A percentile compares a stretch with the other conserved stretches of the same genome.
These are phyloP conservation scores for Myotis myotis DNA, from an alignment of 2,797 vertebrate genomes.

Conservation along the genomic window DNA sequence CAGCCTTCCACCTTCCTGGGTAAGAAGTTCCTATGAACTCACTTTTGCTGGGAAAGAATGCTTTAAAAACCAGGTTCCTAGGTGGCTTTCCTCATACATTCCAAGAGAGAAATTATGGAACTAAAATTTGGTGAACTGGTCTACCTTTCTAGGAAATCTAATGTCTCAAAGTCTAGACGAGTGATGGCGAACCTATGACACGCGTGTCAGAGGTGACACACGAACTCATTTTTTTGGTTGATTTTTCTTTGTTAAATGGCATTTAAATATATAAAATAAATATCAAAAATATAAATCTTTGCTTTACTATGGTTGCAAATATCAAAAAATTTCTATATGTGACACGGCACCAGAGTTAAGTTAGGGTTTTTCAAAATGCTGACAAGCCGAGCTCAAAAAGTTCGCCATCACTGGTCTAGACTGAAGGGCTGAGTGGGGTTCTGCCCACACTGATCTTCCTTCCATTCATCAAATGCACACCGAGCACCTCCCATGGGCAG, in stretches of 20 bases:
- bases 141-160: neutral
- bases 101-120: neutral
- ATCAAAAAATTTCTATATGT: too few species aligned
- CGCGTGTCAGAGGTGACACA: too few species aligned
- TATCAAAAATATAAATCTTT: too few species aligned
- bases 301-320: too few species aligned
- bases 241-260: too few species aligned
- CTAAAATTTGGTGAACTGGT: neutral
- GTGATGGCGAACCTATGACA: too few species aligned
- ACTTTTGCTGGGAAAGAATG: neutral
- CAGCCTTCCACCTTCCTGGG: neutral
- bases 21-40: neutral
- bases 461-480: neutral
- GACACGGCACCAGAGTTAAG: too few species aligned
- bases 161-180: neutral
- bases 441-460: neutral
- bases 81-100: neutral
- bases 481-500: neutral
- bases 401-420: too few species aligned
- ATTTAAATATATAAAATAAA: too few species aligned
- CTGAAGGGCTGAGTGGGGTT: neutral
- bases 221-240: too few species aligned
- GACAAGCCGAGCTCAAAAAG: too few species aligned
- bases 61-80: neutral
- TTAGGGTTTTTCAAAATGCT: too few species aligned